Base-by-base conservation (phyloP, 2,797 vertebrate genomes). In the Cossypha caffra region DNA sequence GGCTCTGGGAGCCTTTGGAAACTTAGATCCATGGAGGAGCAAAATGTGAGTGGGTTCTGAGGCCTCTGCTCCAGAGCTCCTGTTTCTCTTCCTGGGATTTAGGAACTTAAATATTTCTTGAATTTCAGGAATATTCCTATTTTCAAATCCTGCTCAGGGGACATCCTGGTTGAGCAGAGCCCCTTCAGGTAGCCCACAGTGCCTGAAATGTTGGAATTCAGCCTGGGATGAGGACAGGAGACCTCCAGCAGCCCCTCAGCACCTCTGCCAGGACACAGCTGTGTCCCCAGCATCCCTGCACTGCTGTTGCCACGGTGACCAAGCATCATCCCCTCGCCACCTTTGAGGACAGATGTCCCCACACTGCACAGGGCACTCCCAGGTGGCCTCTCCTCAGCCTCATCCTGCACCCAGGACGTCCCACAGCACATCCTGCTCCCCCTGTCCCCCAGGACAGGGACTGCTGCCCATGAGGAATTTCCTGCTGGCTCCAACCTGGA, bases 291-390 rank as follows among this genome's bases (percentile, higher is more conserved):
- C 77, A 78, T 93, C 86, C 73, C 57, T 68, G 86, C 29, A 6
- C 67, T 79, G 55, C 7, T 0, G n/a, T 96, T 95, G 43, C 97
- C 83, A 94, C 55, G 80, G 94, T 42, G 85, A 97, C 86, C 1
- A 1, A 95, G 62, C 58, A 85, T 35, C 3, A 0, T 55, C 45
- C 88, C 80, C 75, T 90, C 61, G 23, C 78, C 63, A 86, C 59
- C 40, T 94, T 82, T 35, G 16, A 76, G 67, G 84, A 76, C 75
- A 75, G 78, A 74, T 5, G 38, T 90, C 47, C 50, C 73, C 58
- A 38, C 11, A 25, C 0, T 3, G 68, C 35, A 16, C 42, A 9
- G 40, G 31, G 42, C 57, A 7, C 8, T 47, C 40, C 28, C 33
- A 54, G 28, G 6, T 5, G 13, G 48, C 29, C 42, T 55, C 40